phyloP scores from a whole-genome alignment of 2,113 vertebrate genomes.

The Paratilapia polleni region DNA sequence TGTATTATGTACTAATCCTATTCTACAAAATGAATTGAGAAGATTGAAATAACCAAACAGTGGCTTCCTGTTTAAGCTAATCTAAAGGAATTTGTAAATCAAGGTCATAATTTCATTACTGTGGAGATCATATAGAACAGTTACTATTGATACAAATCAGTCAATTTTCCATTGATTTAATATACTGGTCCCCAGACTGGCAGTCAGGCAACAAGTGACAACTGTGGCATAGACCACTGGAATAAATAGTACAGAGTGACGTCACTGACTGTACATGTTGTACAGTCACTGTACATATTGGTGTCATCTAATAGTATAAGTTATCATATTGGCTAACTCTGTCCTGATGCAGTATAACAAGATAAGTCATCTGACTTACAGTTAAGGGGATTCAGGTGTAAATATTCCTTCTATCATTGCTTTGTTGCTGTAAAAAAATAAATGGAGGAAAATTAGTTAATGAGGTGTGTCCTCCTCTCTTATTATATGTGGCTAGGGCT shows the following conservation, averaged over 20 bases:
- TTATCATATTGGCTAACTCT: no score
- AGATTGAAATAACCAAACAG: neutral
- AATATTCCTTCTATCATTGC: slow-evolving; percentile 30
- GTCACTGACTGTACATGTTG: no score
- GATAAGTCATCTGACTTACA: slow-evolving; percentile 2
- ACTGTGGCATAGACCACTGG: neutral
- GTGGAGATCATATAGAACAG: neutral
- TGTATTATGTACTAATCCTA: neutral
- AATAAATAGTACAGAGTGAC: neutral
- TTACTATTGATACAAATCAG: neutral
- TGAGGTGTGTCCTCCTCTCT: slow-evolving; percentile 76
- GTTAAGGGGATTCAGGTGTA: slow-evolving; percentile 26
- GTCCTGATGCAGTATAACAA: neutral
- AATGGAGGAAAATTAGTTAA: slow-evolving; percentile 73
- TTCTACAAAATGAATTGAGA: neutral
- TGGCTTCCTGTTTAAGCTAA: neutral
- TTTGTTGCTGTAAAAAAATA: slow-evolving; percentile 61
- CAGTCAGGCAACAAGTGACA: neutral
- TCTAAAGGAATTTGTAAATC: neutral
- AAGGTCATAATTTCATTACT: neutral
- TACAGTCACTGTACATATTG: neutral
- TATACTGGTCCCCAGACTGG: neutral
- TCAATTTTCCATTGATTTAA: neutral
- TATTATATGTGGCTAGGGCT: slow-evolving; percentile 60
- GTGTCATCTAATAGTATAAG: neutral